phyloP scores from a whole-genome alignment of 2,888 invertebrate species.

The Steromphala cineraria region DNA sequence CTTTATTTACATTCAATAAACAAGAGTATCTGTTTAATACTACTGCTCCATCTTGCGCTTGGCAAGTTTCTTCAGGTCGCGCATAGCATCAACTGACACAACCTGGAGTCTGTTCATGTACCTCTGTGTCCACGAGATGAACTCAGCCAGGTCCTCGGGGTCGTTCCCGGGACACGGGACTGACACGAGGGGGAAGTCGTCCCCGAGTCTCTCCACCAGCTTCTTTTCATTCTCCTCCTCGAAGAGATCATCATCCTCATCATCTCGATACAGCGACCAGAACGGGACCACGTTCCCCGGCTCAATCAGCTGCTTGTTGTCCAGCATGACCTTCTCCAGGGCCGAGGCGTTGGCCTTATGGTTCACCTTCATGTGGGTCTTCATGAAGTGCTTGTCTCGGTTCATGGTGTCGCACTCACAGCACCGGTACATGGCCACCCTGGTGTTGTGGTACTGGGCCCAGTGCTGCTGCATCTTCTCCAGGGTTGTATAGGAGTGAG shows the following conservation, averaged over 20 bases:
- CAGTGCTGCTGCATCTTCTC: slow-evolving; percentile 3
- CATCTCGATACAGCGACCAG: background rate
- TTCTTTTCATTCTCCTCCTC: background rate
- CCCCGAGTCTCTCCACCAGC: background rate
- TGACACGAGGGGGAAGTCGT: background rate
- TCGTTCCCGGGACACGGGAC: background rate
- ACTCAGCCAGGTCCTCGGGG: background rate
- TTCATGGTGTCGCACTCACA: background rate
- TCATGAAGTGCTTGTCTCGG: background rate
- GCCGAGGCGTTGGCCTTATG: background rate
- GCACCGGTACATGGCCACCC: background rate
- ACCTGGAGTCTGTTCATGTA: slow-evolving; percentile 5
- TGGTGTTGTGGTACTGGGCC: background rate
- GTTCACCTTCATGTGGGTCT: background rate
- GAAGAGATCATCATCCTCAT: background rate
- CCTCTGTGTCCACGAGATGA: background rate
- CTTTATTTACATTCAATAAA: too few relatives aligned
- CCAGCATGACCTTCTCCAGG: background rate
- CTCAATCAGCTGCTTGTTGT: background rate
- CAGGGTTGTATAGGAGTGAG: background rate
- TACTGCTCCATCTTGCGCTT: background rate
- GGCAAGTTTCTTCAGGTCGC: background rate
- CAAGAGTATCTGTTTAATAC: background rate
- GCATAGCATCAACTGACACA: background rate
- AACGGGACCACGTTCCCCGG: slow-evolving; percentile 3